Base-by-base conservation (phyloP, 2,888 invertebrate genomes). In the Eilema depressum region DNA sequence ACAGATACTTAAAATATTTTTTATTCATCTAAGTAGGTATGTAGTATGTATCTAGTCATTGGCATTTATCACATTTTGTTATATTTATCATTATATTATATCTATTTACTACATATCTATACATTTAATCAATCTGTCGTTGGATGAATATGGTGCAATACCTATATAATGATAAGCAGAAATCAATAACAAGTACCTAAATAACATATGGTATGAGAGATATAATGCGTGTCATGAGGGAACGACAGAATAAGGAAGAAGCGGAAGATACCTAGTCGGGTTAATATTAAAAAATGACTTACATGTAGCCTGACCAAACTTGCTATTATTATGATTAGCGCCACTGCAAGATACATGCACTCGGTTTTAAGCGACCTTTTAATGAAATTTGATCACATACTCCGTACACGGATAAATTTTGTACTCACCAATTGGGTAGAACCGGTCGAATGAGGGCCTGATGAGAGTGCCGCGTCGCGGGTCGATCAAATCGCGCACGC, bases 341-440 rank as follows among this genome's bases (percentile, higher is more conserved):
- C 94, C 91, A 95, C 94, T 70, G 95, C 95, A 80, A 95, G 91
- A 92, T 95, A 95, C 95, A 95, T 95, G 90, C 92, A 92, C 90
- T 84, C 87, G 87, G 79, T 89, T 81, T 79, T 59, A 80, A 75
- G 70, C 75, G 70, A 70, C 78, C 73, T 79, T 76, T 74, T 75
- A 73, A 77, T 76, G 63, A 57, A 80, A 80, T 75, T 74, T 53
- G 73, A 75, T 79, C 79, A 79, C 80, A 80, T 81, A 79, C 75
- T 79, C 83, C 84, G 84, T 75, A 82, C 84, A 79, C 87, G 85
- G 83, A 84, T 78, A 87, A 88, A 88, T 87, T 89, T 80, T 84
- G 90, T 93, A 92, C 93, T 93, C 91, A 92, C 92, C 92, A 88
- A 89, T 86, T 85, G 85, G 86, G 84, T 84, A 77, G 86, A 92